Conservation (phyloP, 2,797 vertebrate genomes). For the Argyrosomus regius region DNA sequence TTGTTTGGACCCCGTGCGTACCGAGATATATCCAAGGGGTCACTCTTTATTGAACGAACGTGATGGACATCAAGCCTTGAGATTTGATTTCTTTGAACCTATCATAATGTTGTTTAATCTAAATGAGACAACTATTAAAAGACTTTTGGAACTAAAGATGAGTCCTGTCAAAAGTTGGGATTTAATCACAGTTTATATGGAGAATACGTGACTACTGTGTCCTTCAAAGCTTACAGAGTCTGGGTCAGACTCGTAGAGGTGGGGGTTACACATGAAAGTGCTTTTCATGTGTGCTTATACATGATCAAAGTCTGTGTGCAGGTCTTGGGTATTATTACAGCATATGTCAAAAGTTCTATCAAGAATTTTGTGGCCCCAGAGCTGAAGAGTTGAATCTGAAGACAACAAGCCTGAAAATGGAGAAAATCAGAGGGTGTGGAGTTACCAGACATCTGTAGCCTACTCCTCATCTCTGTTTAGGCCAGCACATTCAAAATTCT, state of each 20-base stretch:
- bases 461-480: not conserved
- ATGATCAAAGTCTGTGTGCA: not conserved
- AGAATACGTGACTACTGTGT: not conserved
- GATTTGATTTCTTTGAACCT: conserved; percentile 75
- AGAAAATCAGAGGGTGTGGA: not conserved
- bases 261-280: not conserved
- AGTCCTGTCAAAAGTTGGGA: conserved; percentile 57
- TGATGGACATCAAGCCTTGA: conserved; percentile 68
- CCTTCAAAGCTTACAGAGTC: not conserved
- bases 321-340: not conserved
- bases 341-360: not conserved
- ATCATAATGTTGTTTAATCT: conserved; percentile 82
- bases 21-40: conserved; percentile 55
- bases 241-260: not conserved
- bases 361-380: conserved; percentile 1
- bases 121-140: conserved; percentile 82
- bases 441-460: conserved; percentile 16
- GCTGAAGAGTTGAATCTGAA: not conserved
- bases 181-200: conserved; percentile 23
- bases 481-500: not conserved
- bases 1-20: conserved; percentile 57
- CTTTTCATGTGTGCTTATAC: not conserved
- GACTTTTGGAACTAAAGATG: conserved; percentile 80
- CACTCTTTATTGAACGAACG: conserved; percentile 65
- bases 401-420: conserved; percentile 3